Base-by-base conservation (phyloP, 1,140 invertebrate genomes). In the Neodiprion lecontei region DNA sequence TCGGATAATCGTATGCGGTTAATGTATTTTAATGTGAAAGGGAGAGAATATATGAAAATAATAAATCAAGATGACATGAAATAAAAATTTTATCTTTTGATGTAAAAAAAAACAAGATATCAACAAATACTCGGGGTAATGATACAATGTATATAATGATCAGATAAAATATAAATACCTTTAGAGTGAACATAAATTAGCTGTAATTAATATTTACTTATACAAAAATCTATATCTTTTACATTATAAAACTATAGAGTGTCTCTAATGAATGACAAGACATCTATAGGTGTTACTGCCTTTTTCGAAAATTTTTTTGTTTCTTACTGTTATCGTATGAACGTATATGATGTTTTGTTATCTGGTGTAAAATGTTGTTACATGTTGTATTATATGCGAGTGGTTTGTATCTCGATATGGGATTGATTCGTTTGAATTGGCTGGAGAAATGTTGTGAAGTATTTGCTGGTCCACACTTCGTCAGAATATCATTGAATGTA, bases 141-240 rank as follows among this genome's bases (percentile, higher is more conserved):
- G 53, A 61, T 61, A 14, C n/a, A 61, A 61, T 17, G 17, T 21
- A 61, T 61, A 61, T 9, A 17, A 40, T 5, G 28, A 40, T 40
- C 28, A 40, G 28, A 61, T 61, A 61, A 61, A 61, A 61, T 61
- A 61, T 61, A 61, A 61, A 61, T 61, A 61, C 53, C 53, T 61
- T 61, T 61, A 61, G 11, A 14, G 4, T 61, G 53, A 61, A 61
- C 53, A 61, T 61, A 61, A 61, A 61, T 61, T 17, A 61, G 53
- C 53, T 61, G 53, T 17, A 61, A 61, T 14, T 17, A 61, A 61
- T 12, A 40, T 40, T 14, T 61, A 61, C 53, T 17, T 61, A 40
- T 5, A 61, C 53, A 61, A 61, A 14, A 61, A 61, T 40, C 53
- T 61, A 9, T 14, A 12, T 61, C 0, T 61, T 40, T 40, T 40